These are phyloP conservation scores for Fragum sueziense DNA, from an alignment of 2,888 invertebrate species.

Conservation along the genomic window DNA sequence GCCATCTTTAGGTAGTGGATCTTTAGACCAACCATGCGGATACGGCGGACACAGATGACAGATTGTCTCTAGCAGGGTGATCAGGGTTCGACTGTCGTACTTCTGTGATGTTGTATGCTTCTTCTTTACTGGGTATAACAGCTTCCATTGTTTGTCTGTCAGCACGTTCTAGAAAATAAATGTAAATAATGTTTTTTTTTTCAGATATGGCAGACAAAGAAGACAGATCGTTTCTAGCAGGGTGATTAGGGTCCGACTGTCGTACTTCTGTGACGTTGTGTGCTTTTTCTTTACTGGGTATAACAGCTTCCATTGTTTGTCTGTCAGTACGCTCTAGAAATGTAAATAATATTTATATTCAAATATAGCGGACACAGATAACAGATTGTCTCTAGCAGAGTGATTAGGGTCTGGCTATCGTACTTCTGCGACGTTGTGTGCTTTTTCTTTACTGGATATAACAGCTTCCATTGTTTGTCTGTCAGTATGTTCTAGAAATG, in stretches of 20 bases:
- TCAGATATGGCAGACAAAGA: constrained; percentile 78
- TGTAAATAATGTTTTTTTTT: too few species aligned
- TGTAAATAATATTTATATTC: too few species aligned
- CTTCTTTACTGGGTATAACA: constrained; percentile 70
- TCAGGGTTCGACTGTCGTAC: constrained; percentile 71
- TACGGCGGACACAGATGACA: constrained; percentile 79
- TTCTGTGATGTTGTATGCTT: constrained; percentile 66
- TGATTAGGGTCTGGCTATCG: constrained; percentile 69
- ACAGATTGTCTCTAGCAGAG: constrained; percentile 76
- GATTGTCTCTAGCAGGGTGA: constrained; percentile 73
- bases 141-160: constrained; percentile 69
- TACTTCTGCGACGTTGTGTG: constrained; percentile 68
- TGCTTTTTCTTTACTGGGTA: constrained; percentile 69
- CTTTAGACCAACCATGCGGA: constrained; percentile 77
- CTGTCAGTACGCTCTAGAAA: constrained; percentile 58
- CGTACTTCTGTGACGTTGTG: constrained; percentile 69
- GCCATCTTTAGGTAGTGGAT: constrained; percentile 71
- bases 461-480: constrained; percentile 69
- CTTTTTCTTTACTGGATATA: constrained; percentile 70
- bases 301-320: constrained; percentile 70
- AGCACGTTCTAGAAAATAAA: constrained; percentile 55
- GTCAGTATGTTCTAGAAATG: constrained; percentile 61
- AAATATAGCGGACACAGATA: constrained; percentile 78
- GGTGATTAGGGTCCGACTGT: constrained; percentile 68
- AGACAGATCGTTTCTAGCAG: constrained; percentile 77